These are phyloP conservation scores for Rhombomys opimus DNA, from an alignment of 2,113 vertebrate species.

Conservation along the genomic window DNA sequence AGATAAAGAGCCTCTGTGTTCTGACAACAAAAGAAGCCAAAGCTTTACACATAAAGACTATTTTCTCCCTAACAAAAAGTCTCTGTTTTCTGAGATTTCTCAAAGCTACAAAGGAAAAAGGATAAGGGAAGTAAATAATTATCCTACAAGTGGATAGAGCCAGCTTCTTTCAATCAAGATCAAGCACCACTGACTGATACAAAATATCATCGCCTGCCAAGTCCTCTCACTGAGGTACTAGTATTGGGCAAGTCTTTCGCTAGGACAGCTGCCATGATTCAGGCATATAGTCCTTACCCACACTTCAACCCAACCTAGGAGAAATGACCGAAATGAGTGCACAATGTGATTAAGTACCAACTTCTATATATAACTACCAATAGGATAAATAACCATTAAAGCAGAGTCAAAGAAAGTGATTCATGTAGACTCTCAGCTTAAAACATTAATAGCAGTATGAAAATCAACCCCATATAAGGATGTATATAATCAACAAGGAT, in stretches of 20 bases:
- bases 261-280: not conserved
- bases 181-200: conserved; percentile 5
- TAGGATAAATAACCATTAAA: not conserved
- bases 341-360: not conserved
- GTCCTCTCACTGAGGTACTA: not conserved
- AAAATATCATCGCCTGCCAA: conserved; percentile 5
- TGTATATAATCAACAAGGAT: not conserved
- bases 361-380: not conserved
- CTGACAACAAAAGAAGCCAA: conserved; percentile 52
- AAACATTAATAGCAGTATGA: not conserved
- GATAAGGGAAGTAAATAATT: conserved; percentile 63
- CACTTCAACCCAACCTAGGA: not conserved
- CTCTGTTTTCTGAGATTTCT: conserved; percentile 64
- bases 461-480: not conserved
- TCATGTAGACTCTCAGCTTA: not conserved
- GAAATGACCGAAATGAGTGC: not conserved
- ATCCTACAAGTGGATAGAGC: not conserved
- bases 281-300: not conserved
- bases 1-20: conserved; percentile 61
- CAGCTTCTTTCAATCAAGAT: conserved; percentile 46
- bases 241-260: not conserved
- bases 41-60: conserved; percentile 55
- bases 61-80: conserved; percentile 63
- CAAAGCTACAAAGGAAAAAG: conserved; percentile 39
- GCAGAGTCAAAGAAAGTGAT: not conserved